Conservation (phyloP, 2,888 invertebrate species). For the Hyposoter didymator region DNA sequence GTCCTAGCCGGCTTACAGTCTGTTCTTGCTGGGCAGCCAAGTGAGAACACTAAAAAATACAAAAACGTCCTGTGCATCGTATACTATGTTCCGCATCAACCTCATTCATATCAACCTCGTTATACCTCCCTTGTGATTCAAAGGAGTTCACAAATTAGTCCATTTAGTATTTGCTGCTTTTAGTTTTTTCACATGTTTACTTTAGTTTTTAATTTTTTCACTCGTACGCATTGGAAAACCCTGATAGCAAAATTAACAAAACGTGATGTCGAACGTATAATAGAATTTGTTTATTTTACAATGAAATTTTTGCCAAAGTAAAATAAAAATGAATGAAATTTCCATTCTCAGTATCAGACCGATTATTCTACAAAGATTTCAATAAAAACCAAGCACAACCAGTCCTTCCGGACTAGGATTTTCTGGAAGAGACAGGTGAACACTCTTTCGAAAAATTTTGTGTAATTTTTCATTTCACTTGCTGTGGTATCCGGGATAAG, state of each 20-base stretch:
- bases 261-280: no score
- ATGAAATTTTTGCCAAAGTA: no score
- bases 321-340: no score
- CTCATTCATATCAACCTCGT: background rate
- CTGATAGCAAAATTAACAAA: no score
- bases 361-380: background rate
- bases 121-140: background rate
- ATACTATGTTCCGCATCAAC: background rate
- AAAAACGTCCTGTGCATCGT: background rate
- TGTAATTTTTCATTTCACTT: background rate
- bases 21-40: conserved; percentile 5
- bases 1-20: conserved; percentile 34
- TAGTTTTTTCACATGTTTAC: no score
- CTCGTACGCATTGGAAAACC: no score
- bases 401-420: background rate
- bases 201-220: no score
- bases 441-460: background rate
- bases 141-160: no score
- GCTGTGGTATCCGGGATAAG: background rate
- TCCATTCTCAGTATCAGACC: background rate
- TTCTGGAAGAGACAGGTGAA: no score
- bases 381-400: background rate
- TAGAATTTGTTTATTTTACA: no score
- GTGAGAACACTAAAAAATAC: background rate
- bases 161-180: no score